Evolutionary conservation across 1,140 invertebrate species (phyloP).

Genomic region (Eulimnadia texana): DNA sequence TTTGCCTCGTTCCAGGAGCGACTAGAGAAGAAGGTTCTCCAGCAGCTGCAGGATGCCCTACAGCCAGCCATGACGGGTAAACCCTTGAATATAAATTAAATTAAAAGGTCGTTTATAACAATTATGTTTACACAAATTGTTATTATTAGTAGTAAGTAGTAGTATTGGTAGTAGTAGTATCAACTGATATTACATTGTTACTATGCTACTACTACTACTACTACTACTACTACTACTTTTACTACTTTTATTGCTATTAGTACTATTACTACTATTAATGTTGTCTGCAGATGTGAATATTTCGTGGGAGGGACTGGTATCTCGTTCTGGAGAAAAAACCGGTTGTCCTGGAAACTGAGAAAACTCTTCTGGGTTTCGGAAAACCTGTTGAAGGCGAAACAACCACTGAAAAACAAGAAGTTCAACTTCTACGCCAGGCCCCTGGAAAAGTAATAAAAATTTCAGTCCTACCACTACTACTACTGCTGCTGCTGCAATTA

Average conservation of each 20-base stretch:
- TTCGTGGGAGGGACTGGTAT: background rate
- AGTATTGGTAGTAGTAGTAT: too few species aligned
- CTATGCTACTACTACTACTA: too few species aligned
- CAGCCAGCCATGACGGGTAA: constrained; percentile 26
- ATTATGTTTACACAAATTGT: too few species aligned
- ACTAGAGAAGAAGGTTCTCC: constrained; percentile 26
- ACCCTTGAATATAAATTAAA: background rate
- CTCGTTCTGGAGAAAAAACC: background rate
- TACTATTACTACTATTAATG: too few species aligned
- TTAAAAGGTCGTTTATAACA: background rate
- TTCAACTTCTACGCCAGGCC: constrained; percentile 2
- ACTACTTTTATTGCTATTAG: too few species aligned
- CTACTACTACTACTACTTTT: too few species aligned
- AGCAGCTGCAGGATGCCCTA: constrained; percentile 27
- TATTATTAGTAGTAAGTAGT: too few species aligned
- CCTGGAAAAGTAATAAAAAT: background rate
- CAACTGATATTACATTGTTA: constrained; percentile 15
- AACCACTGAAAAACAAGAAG: background rate
- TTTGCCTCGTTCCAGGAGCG: constrained; percentile 27
- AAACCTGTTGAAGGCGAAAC: constrained; percentile 7
- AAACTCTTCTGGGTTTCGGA: constrained; percentile 18
- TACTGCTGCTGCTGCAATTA: background rate
- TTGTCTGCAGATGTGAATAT: constrained; percentile 9
- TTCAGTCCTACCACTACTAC: background rate
- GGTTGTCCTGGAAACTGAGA: constrained; percentile 10